These are phyloP conservation scores for Rhinatrema bivittatum DNA, from an alignment of 2,797 vertebrate species.

Conservation along the genomic window DNA sequence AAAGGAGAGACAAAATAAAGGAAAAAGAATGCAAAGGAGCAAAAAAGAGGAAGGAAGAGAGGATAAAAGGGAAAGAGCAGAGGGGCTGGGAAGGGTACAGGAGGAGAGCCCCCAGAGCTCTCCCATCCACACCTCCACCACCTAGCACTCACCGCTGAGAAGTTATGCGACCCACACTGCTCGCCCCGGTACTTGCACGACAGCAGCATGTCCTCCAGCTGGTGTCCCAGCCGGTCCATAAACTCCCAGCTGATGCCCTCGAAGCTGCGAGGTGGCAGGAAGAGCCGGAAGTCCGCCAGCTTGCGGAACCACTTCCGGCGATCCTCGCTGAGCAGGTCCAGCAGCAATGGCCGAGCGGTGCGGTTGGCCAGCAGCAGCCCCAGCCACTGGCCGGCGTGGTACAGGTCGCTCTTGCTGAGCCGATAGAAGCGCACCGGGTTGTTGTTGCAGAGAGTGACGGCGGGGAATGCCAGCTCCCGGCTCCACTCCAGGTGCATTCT, in stretches of 20 bases:
- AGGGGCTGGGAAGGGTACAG: too few relatives aligned
- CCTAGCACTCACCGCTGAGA: conserved; percentile 84
- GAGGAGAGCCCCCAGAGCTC: too few relatives aligned
- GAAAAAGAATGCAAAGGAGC: not conserved
- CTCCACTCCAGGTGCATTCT: conserved; percentile 89
- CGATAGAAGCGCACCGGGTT: conserved; percentile 90
- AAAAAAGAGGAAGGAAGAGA: rapidly evolving
- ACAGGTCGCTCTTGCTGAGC: conserved; percentile 93
- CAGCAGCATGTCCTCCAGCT: conserved; percentile 95
- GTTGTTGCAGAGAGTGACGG: conserved; percentile 97
- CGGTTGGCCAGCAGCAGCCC: conserved; percentile 86
- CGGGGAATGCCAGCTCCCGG: conserved; percentile 85
- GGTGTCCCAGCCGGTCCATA: conserved; percentile 93
- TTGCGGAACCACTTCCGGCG: conserved; percentile 84
- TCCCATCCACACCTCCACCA: not conserved
- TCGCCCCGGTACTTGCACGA: conserved; percentile 95
- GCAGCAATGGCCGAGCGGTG: conserved; percentile 78
- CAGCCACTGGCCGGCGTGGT: conserved; percentile 92
- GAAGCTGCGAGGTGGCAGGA: conserved; percentile 89
- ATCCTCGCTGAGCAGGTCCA: conserved; percentile 84
- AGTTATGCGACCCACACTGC: conserved; percentile 89
- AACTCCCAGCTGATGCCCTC: conserved; percentile 92
- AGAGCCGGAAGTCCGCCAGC: conserved; percentile 91
- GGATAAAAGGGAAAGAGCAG: rapidly evolving
- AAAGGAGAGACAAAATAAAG: too few relatives aligned